phyloP scores from a whole-genome alignment of 1,140 invertebrate genomes.

The Drosophila obscura region DNA sequence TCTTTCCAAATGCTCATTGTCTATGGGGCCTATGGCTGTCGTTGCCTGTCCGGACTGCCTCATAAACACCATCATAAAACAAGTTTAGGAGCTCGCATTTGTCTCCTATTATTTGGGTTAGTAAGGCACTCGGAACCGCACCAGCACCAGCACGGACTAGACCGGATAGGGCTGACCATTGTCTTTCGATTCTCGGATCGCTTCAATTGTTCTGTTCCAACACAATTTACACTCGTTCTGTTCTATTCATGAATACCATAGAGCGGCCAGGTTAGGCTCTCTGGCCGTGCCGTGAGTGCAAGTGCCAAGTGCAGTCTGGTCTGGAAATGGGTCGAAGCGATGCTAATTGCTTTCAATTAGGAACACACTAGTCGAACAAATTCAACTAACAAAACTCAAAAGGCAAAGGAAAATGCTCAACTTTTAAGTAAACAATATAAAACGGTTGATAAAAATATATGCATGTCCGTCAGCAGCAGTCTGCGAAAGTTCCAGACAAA shows the following conservation, averaged over 20 bases:
- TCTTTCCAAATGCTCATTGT: slow-evolving; percentile 39
- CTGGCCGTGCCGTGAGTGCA: slow-evolving; percentile 61
- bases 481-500: too few species aligned
- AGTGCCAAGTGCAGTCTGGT: slow-evolving; percentile 65
- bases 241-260: slow-evolving; percentile 14
- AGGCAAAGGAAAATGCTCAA: too few species aligned
- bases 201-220: slow-evolving; percentile 60
- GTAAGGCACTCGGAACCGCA: slow-evolving; percentile 49
- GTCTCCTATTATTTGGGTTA: slow-evolving; percentile 69
- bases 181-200: slow-evolving; percentile 37
- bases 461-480: too few species aligned
- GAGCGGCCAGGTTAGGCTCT: slow-evolving; percentile 12
- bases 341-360: slow-evolving; percentile 72
- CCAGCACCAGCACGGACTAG: slow-evolving; percentile 20
- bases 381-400: slow-evolving; percentile 5
- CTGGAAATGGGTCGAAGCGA: slow-evolving; percentile 35
- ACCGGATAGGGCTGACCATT: slow-evolving; percentile 44
- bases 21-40: slow-evolving; percentile 52
- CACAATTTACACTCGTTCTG: slow-evolving; percentile 60
- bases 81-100: slow-evolving; percentile 61
- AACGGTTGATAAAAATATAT: too few species aligned
- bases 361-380: slow-evolving; percentile 13
- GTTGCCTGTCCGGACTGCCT: slow-evolving; percentile 18
- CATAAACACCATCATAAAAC: slow-evolving; percentile 66
- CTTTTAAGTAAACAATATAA: too few species aligned